A percentile compares a stretch with the other conserved stretches of the same genome.
Evolutionary conservation across 2,113 vertebrate genomes (phyloP).

Genomic region (Danionella cerebrum): DNA sequence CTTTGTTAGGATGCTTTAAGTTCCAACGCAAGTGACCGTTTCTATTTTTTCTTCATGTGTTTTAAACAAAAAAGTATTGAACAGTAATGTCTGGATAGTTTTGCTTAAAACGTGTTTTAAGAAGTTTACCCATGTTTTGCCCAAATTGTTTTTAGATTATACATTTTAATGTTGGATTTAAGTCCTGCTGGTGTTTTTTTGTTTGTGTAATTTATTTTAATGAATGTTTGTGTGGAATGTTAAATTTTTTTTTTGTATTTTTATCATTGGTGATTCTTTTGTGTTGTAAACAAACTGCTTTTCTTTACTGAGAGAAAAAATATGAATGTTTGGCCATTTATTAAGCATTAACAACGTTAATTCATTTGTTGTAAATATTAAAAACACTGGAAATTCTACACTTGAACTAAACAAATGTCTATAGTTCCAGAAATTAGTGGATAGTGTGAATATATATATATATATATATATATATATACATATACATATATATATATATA

Average conservation of each 20-base stretch:
- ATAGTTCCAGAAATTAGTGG: background rate
- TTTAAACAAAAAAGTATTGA: background rate
- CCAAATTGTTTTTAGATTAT: background rate
- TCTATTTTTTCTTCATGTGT: background rate
- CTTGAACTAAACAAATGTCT: background rate
- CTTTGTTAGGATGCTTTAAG: background rate
- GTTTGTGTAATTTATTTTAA: background rate
- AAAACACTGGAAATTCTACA: slow-evolving; percentile 26
- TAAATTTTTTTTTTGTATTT: background rate
- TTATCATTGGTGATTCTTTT: background rate
- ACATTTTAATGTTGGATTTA: background rate
- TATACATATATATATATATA: too few species aligned
- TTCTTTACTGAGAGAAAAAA: slow-evolving; percentile 7
- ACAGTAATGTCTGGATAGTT: background rate
- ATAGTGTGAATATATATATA: slow-evolving; percentile 21
- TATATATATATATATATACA: slow-evolving; percentile 15
- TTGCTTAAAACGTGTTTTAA: background rate
- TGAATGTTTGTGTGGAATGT: background rate
- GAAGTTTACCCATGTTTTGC: background rate
- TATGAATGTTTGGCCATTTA: background rate
- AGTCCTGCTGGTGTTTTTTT: background rate
- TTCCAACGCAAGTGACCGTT: background rate
- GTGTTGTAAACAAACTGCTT: background rate
- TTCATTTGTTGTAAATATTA: slow-evolving; percentile 19
- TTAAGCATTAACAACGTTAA: background rate